Percentiles rank a stretch among this genome's conserved stretches.
phyloP scores from a whole-genome alignment of 2,797 vertebrate species.

The Decapterus maruadsi region DNA sequence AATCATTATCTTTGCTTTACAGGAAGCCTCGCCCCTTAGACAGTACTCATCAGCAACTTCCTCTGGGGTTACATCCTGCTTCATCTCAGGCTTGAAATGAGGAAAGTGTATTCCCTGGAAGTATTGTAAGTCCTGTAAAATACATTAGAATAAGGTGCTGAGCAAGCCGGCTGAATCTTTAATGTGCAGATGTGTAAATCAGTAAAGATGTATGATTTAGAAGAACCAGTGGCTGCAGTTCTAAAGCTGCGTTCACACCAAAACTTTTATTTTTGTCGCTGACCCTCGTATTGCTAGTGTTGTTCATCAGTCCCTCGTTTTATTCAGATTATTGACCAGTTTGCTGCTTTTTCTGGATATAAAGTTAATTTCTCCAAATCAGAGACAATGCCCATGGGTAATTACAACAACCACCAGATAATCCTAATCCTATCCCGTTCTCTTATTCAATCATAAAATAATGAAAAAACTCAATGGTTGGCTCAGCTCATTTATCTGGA shows the following conservation, averaged over 20 bases:
- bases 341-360: conserved; percentile 7
- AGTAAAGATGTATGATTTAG: conserved; percentile 9
- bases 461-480: too few relatives aligned
- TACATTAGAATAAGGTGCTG: conserved; percentile 38
- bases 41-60: conserved; percentile 46
- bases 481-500: too few relatives aligned
- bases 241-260: too few relatives aligned
- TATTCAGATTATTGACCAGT: neutral
- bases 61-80: conserved; percentile 32
- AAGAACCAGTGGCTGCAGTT: too few relatives aligned
- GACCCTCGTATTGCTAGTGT: too few relatives aligned
- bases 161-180: conserved; percentile 32
- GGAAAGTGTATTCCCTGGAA: conserved; percentile 23
- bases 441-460: too few relatives aligned
- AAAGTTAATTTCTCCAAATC: conserved; percentile 10
- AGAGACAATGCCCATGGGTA: conserved; percentile 3
- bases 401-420: neutral
- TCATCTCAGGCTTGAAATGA: conserved; percentile 41
- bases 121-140: conserved; percentile 32
- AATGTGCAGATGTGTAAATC: conserved; percentile 25
- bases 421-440: too few relatives aligned
- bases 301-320: neutral
- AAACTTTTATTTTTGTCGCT: too few relatives aligned
- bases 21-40: conserved; percentile 46
- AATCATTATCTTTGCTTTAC: conserved; percentile 34